Evolutionary conservation across 2,888 invertebrate species (phyloP), one percentile per base, ranked within the genome.

Genomic region (Drosophila aldrichi): DNA sequence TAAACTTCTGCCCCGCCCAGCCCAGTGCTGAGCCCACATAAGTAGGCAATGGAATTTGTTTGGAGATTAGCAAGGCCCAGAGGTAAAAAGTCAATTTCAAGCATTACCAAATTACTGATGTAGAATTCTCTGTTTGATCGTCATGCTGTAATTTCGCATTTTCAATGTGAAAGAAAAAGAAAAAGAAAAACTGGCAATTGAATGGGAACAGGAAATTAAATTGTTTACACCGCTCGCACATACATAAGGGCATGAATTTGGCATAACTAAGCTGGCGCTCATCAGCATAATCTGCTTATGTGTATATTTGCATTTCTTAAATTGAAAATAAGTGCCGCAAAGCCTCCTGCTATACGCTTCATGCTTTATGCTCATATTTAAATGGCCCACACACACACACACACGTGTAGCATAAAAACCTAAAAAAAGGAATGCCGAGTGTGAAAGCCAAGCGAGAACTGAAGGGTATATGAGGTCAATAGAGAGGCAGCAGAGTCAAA

Each of bases 241-340:
- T 36, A 22, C 38, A 34, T 36, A 44, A 22, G 52, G 16, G 49
- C 48, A 41, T 58, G 56, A 49, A 38, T 65, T 61, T 56, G 58
- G 73, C 59, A 44, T 65, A 48, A 40, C 46, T 68, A 63, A 66
- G 69, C 75, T 57, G 57, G 57, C 51, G 62, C 65, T 79, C 79
- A 79, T 74, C 62, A 74, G 69, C 65, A 77, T 70, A 79, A 70
- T 79, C 69, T 58, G 48, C 69, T 74, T 79, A 60, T 54, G 43
- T 54, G 48, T 18, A 54, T 57, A 70, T 79, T 76, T 78, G 56
- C 74, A 73, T 78, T 62, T 68, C 51, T 68, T 62, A 73, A 76
- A 76, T 73, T 73, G 55, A 77, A 80, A 79, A 74, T 62, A 62
- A 68, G 58, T 36, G 41, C 55, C 40, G n/a, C 32, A 14, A 58